phyloP scores from a whole-genome alignment of 2,797 vertebrate genomes.

The Florisuga fusca region DNA sequence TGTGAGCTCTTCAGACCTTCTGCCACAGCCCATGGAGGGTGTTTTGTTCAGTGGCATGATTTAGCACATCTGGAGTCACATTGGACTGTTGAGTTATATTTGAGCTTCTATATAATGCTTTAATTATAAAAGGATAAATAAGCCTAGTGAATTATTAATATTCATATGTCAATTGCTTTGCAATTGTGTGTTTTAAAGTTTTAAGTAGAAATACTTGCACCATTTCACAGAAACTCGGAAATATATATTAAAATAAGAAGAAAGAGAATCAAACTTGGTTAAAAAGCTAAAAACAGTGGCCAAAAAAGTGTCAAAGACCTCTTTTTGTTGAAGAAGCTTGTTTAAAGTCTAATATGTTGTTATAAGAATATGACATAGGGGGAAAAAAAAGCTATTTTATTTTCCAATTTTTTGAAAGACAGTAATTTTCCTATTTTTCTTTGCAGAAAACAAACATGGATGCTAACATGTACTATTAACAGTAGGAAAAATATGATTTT shows the following conservation, averaged over 20 bases:
- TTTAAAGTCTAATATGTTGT: background rate
- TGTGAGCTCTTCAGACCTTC: background rate
- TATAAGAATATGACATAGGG: background rate
- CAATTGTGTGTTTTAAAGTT: background rate
- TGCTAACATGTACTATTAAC: background rate
- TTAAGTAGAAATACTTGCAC: background rate
- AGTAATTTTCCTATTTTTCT: background rate
- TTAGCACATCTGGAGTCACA: background rate
- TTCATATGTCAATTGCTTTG: background rate
- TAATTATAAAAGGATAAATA: background rate
- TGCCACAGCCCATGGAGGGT: background rate
- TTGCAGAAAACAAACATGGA: background rate
- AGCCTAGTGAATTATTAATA: background rate
- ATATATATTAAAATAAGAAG: background rate
- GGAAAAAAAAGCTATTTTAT: background rate
- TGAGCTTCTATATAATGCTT: background rate
- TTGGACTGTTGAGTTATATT: background rate
- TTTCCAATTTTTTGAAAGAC: background rate
- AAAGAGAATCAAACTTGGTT: background rate
- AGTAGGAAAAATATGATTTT: background rate
- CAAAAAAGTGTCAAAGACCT: background rate
- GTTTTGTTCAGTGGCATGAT: background rate
- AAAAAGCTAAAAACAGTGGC: background rate
- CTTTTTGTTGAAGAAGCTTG: background rate
- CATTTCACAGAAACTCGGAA: background rate